Percentiles rank a stretch among this genome's conserved stretches.
These are phyloP conservation scores for Spinibarbus caldwelli DNA, from an alignment of 2,797 vertebrate species.

Conservation along the genomic window DNA sequence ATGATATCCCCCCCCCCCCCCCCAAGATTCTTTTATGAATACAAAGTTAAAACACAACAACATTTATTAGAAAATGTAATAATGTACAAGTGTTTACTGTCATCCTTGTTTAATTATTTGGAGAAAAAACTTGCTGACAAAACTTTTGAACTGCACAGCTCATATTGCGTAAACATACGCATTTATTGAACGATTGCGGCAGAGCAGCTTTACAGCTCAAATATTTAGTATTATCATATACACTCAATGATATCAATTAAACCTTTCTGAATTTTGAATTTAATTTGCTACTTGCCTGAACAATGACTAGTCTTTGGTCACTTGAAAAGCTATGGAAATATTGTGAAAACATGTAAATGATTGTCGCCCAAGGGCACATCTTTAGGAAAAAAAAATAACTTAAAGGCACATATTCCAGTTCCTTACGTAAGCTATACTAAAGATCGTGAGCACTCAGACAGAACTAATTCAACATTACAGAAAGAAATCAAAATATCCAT, in stretches of 20 bases:
- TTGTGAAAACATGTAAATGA: slow-evolving; percentile 1
- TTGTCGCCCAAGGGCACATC: background rate
- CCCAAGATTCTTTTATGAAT: background rate
- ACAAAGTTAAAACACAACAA: background rate
- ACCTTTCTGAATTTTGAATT: background rate
- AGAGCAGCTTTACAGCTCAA: background rate
- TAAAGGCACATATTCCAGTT: slow-evolving; percentile 16
- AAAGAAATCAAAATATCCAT: slow-evolving; percentile 10
- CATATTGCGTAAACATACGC: background rate
- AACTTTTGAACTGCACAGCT: background rate
- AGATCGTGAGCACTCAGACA: background rate
- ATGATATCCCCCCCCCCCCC: too few relatives aligned
- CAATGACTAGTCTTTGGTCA: background rate
- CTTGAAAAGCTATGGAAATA: background rate
- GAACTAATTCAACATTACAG: slow-evolving; percentile 4
- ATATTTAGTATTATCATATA: background rate
- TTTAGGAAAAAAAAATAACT: background rate
- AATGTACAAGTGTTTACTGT: background rate
- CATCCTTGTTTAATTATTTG: background rate
- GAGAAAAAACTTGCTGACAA: background rate
- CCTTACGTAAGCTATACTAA: background rate
- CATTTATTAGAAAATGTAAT: background rate
- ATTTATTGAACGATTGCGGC: background rate
- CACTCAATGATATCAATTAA: background rate
- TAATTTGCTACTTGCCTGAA: background rate